Evolutionary conservation across 2,797 vertebrate genomes (phyloP).

Genomic region (Syngnathus acus): DNA sequence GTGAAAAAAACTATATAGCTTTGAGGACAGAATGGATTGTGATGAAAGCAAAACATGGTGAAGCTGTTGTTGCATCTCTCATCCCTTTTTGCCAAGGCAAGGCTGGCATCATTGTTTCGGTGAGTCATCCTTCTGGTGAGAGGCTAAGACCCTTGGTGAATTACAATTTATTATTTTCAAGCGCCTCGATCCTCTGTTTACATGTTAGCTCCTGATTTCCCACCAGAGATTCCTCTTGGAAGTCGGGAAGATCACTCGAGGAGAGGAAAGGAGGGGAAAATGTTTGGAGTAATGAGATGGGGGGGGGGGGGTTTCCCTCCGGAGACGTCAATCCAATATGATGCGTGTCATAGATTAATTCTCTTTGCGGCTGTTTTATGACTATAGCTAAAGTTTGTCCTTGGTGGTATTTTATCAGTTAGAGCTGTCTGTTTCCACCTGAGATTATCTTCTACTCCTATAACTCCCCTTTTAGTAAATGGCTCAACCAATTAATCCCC

Average conservation of each 20-base stretch:
- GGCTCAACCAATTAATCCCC: slow-evolving; percentile 61
- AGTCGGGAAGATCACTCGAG: neutral
- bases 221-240: neutral
- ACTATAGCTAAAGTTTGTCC: neutral
- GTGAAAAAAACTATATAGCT: neutral
- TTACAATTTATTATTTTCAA: neutral
- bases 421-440: neutral
- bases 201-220: neutral
- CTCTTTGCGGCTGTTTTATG: neutral
- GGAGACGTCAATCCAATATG: neutral
- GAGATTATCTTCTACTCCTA: slow-evolving; percentile 23
- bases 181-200: slow-evolving; percentile 5
- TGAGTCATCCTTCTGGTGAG: slow-evolving; percentile 26
- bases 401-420: neutral
- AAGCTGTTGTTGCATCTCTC: slow-evolving; percentile 1
- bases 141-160: slow-evolving; percentile 15
- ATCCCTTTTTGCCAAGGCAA: slow-evolving; percentile 20
- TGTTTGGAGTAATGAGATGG: neutral
- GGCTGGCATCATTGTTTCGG: slow-evolving; percentile 25
- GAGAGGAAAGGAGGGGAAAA: neutral
- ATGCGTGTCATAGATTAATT: neutral
- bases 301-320: neutral
- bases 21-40: neutral
- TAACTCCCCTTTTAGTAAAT: slow-evolving; percentile 54
- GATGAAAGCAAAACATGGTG: neutral